Evolutionary conservation across 1,140 invertebrate genomes (phyloP).

Genomic region (Brachystomella parvula): DNA sequence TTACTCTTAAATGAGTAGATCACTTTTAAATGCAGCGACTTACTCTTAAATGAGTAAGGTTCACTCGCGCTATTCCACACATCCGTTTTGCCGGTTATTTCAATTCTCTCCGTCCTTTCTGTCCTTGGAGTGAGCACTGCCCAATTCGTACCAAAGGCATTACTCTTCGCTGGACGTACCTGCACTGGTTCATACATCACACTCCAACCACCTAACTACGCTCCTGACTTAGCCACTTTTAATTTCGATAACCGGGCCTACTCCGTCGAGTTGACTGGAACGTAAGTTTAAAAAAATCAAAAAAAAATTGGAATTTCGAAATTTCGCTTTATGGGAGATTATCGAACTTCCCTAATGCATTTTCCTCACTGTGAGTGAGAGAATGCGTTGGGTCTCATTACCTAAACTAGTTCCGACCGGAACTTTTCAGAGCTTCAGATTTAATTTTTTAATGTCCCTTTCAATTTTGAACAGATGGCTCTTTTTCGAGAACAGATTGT

Average conservation of each 20-base stretch:
- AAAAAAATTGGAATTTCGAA: background rate
- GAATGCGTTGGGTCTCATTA: too few relatives aligned
- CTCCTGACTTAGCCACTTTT: conserved; percentile 13
- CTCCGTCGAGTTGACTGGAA: conserved; percentile 33
- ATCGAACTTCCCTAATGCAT: too few relatives aligned
- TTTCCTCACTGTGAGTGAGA: too few relatives aligned
- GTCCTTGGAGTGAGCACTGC: background rate
- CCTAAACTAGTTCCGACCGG: background rate
- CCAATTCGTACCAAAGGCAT: background rate
- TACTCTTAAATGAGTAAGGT: background rate
- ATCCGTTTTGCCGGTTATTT: background rate
- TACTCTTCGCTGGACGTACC: conserved; percentile 1
- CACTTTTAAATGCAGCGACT: background rate
- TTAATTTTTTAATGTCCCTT: conserved; percentile 8
- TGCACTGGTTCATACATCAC: conserved; percentile 11
- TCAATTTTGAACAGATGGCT: conserved; percentile 35
- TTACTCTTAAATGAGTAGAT: background rate
- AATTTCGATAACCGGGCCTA: conserved; percentile 28
- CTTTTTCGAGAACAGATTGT: conserved; percentile 35
- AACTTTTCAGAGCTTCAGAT: background rate
- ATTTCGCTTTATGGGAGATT: background rate
- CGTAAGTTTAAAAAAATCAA: conserved; percentile 33
- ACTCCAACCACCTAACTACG: conserved; percentile 16
- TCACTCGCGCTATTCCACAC: background rate
- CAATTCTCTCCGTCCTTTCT: background rate